Base-by-base conservation (phyloP, 2,888 invertebrate species). In the Ptychoptera albimana region DNA sequence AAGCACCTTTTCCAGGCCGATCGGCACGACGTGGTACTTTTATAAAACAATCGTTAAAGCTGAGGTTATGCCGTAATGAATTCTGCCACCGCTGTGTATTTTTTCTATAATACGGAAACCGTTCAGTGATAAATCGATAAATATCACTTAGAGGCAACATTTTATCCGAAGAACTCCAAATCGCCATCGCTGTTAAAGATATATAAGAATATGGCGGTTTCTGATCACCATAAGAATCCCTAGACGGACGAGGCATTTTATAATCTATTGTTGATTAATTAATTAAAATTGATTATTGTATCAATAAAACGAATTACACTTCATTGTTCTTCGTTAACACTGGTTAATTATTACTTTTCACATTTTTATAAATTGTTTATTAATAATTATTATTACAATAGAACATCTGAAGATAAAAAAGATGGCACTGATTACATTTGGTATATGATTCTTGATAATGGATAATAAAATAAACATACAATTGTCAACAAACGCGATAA, bases 131-230 rank as follows among this genome's bases (percentile, higher is more conserved):
- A 61, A 79, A 84, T 56, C 77, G 61, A 47, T 83, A 83, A 56
- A 83, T 83, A 53, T 84, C 83, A 54, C 75, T 77, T 35, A 83
- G 64, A 9, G 89, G 86, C 56, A 93, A 72, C 93, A 96, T 97
- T 67, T 96, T 93, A 66, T 97, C 96, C 43, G 85, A 80, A 11
- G 92, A 92, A 59, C 86, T 88, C 83, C 96, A 94, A 58, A 98
- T 97, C 46, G 97, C 97, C 97, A 98, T 98, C 49, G 97, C 96
- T 35, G 97, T 98, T 52, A 98, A 72, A 39, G 96, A 93, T 61
- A 98, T 98, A 70, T 98, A 98, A 39, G 96, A 96, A 67, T 94
- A 98, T 35, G 97, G 97, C 48, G 97, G 97, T 69, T 98, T 98
- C 68, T 96, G 93, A 66, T 94, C 94, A 61, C 93, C 92, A 71